Evolutionary conservation across 2,888 invertebrate genomes (phyloP), one percentile per base, ranked within the genome.

Genomic region (Peribatodes rhomboidaria): DNA sequence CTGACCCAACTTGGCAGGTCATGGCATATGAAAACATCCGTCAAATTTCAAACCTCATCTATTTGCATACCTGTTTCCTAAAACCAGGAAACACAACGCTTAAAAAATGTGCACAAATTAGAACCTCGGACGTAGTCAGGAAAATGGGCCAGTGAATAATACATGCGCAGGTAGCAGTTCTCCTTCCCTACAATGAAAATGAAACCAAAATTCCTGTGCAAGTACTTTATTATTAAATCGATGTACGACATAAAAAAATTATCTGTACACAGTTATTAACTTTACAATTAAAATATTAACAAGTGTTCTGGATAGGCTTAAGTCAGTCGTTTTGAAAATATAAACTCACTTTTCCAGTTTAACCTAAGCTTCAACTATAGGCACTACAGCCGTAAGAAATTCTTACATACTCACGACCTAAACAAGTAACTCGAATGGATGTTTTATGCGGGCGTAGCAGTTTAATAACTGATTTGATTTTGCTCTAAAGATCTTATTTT

Each of bases 181-280:
- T 33, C 55, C 44, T 44, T 55, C 3, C 31, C 20, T 42, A 16
- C 16, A 31, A 44, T n/a, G 13, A 55, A 73, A 78, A 74, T 73
- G 50, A 78, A 75, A 78, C 69, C 61, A 59, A 49, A 14, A 16
- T 11, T n/a, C 50, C 68, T 81, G 83, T 83, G 82, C 81, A 81
- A 80, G 78, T 84, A 86, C 82, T 89, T 89, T 88, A 85, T 75
- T 86, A 79, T 86, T 84, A 83, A 86, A 87, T 87, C 84, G 83
- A 88, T 87, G 80, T 86, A 85, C 81, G 82, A 88, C 88, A 89
- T 89, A 89, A 84, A 90, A 66, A 89, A 89, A 78, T 82, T 85
- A 82, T 81, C 87, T 88, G 88, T 88, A 89, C 87, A 88, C 70
- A 77, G 75, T 80, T 73, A 73, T 72, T 75, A 73, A 58, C 69